Conservation (phyloP, 2,888 invertebrate genomes). For the Ecdyonurus torrentis region DNA sequence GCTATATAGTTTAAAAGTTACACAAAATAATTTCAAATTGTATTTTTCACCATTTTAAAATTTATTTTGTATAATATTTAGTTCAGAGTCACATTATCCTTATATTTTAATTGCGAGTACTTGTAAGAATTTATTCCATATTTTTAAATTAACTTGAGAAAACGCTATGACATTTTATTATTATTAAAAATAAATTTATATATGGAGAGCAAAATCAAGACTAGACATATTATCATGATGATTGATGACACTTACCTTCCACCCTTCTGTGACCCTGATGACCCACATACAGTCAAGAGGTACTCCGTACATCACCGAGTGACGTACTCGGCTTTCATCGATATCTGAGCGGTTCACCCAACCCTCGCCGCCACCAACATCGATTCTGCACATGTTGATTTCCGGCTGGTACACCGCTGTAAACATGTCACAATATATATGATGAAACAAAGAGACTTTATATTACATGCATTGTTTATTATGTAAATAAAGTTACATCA, state of each 20-base stretch:
- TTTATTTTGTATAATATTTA: too few species aligned
- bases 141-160: too few species aligned
- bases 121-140: too few species aligned
- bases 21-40: too few species aligned
- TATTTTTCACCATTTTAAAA: too few species aligned
- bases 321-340: slow-evolving; percentile 31
- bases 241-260: slow-evolving; percentile 51
- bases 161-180: too few species aligned
- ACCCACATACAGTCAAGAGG: slow-evolving; percentile 61
- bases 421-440: slow-evolving; percentile 6
- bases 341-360: slow-evolving; percentile 40
- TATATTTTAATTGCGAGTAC: too few species aligned
- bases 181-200: too few species aligned
- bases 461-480: neutral
- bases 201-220: too few species aligned
- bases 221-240: too few species aligned
- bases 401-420: slow-evolving; percentile 31
- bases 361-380: slow-evolving; percentile 35
- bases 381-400: slow-evolving; percentile 39
- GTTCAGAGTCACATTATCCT: too few species aligned
- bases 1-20: too few species aligned
- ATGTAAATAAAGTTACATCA: neutral
- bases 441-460: neutral
- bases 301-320: slow-evolving; percentile 34
- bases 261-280: slow-evolving; percentile 41